phyloP scores from a whole-genome alignment of 2,888 invertebrate genomes.

The Ormia ochracea region DNA sequence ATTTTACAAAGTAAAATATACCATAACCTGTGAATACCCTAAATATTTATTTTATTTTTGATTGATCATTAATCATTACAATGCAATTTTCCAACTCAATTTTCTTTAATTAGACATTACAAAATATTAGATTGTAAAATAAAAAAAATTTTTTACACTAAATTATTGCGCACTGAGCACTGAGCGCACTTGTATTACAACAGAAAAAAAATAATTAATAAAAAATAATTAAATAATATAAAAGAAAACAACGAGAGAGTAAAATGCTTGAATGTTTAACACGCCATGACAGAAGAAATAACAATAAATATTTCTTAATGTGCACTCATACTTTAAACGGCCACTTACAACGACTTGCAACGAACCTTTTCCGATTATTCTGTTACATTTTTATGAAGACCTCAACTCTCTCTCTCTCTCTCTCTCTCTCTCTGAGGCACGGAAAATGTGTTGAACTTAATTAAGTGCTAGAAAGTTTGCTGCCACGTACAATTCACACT shows the following conservation, averaged over 20 bases:
- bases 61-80: not conserved
- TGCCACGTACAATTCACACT: not conserved
- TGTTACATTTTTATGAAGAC: not conserved
- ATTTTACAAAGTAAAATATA: too few species aligned
- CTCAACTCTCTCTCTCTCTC: too few species aligned
- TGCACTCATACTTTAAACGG: constrained; percentile 28
- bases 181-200: too few species aligned
- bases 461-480: constrained; percentile 43
- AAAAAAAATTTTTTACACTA: constrained; percentile 21
- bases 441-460: constrained; percentile 41
- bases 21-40: too few species aligned
- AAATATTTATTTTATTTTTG: not conserved
- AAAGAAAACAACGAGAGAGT: constrained; percentile 31
- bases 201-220: too few species aligned
- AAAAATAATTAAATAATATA: not conserved
- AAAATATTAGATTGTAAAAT: not conserved
- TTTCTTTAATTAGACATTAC: not conserved
- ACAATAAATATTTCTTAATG: not conserved
- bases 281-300: not conserved
- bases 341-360: not conserved
- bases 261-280: constrained; percentile 23
- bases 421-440: too few species aligned
- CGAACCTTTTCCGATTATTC: not conserved
- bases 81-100: not conserved
- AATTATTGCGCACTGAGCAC: constrained; percentile 5